Evolutionary conservation across 2,888 invertebrate species (phyloP).

Genomic region (Nesidiocoris tenuis): DNA sequence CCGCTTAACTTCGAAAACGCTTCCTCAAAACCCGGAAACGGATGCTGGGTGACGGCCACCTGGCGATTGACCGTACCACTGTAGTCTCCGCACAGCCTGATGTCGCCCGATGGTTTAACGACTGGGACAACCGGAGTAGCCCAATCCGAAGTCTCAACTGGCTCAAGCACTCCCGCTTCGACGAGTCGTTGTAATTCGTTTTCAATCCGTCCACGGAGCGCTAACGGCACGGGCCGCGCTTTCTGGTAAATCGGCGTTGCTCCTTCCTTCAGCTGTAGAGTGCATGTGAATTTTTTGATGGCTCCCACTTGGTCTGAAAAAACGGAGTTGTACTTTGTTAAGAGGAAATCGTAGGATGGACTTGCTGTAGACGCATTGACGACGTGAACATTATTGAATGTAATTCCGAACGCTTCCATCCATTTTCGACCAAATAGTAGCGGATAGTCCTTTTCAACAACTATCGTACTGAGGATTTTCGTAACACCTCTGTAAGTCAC

Average conservation of each 20-base stretch:
- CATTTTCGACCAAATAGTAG: background rate
- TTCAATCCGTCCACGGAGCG: background rate
- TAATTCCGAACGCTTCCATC: background rate
- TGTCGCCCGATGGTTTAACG: background rate
- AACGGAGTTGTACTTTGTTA: background rate
- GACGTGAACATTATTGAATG: background rate
- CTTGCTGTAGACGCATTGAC: background rate
- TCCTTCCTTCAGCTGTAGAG: background rate
- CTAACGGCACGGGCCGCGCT: background rate
- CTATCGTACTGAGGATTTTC: background rate
- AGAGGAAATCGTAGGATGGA: background rate
- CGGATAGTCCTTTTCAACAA: background rate
- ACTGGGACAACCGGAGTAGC: constrained; percentile 7
- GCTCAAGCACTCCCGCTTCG: background rate
- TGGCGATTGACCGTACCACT: background rate
- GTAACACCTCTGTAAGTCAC: background rate
- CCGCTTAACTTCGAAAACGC: background rate
- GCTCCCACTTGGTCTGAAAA: background rate
- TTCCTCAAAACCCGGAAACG: constrained; percentile 1
- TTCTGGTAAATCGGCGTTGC: background rate
- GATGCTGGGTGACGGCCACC: background rate
- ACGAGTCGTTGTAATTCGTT: background rate
- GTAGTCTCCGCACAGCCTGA: constrained; percentile 3
- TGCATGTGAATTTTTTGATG: background rate
- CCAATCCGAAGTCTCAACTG: constrained; percentile 48